Evolutionary conservation across 2,888 invertebrate genomes (phyloP), one percentile per base, ranked within the genome.

Genomic region (Epistrophella euchroma): DNA sequence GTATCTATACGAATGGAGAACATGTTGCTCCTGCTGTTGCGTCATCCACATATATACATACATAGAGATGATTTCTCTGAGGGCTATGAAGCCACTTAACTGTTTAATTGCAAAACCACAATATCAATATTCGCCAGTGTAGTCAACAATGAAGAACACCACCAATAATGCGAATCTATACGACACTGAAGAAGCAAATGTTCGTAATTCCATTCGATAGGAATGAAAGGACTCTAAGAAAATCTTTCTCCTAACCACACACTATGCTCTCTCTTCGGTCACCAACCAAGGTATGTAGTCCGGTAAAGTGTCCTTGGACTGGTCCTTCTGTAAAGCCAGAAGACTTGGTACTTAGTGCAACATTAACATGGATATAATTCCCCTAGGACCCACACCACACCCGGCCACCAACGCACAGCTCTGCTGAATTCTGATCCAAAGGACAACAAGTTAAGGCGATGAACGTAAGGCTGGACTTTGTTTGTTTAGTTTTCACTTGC

Each of bases 41-140:
- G 37, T 56, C 22, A 37, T 22, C 15, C 3, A 13, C 13, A 28
- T 9, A 10, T 4, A n/a, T n/a, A 43, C 7, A 19, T 13, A 11
- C 19, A 17, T 13, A 19, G 1, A 19, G 37, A 15, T 19, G 15
- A 71, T 56, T 35, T 32, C n/a, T 56, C 72, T 62, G 19, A 52
- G 13, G 43, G 66, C 68, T 68, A 64, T 77, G 76, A 81, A 85
- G 86, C 82, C 86, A 86, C 82, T 86, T 78, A 86, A 82, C 82
- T 82, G 71, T 82, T 86, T 86, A 86, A 86, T 78, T 82, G 70
- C 78, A 82, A 78, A 86, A 74, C 86, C 86, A 78, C 82, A 86
- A 82, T 82, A 82, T 86, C 82, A 86, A 86, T 86, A 86, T 82
- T 71, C 73, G 77, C 74, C 74, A 68, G 52, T 71, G 74, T 74